phyloP scores from a whole-genome alignment of 2,113 vertebrate genomes.

The Entomyzon cyanotis region DNA sequence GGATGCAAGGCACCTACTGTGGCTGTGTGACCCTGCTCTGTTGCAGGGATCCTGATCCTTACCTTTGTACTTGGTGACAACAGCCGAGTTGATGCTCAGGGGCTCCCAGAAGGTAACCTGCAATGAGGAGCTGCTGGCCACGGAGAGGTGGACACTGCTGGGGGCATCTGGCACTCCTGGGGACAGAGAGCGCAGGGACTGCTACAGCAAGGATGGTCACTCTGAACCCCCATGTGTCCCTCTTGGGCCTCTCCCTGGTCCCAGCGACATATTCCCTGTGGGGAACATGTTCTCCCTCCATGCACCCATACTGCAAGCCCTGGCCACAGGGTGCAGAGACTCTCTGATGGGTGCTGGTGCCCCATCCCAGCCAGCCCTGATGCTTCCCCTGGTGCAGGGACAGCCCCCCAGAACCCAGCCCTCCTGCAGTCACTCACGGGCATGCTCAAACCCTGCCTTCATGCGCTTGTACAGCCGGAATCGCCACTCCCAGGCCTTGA shows the following conservation, averaged over 20 bases:
- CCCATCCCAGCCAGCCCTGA: rapidly evolving
- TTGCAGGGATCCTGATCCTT: not conserved
- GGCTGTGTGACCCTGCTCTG: too few species aligned
- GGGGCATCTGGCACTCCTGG: conserved; percentile 85
- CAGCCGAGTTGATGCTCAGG: conserved; percentile 82
- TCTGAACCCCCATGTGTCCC: not conserved
- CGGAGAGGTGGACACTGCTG: conserved; percentile 76
- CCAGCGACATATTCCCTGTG: rapidly evolving
- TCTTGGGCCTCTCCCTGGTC: rapidly evolving
- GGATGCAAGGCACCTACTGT: not conserved
- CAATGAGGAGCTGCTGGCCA: conserved; percentile 83
- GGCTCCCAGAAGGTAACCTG: conserved; percentile 88
- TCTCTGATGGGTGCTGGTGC: not conserved
- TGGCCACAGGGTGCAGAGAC: not conserved
- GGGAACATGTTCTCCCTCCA: rapidly evolving
- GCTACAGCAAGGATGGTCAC: rapidly evolving
- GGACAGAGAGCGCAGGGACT: not conserved
- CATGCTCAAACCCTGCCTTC: conserved; percentile 89
- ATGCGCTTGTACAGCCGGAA: conserved; percentile 89
- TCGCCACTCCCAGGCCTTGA: conserved; percentile 90
- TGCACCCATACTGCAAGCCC: rapidly evolving
- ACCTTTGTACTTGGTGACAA: conserved; percentile 93
- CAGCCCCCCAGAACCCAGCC: too few species aligned
- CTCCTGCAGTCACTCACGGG: conserved; percentile 75
- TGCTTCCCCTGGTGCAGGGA: rapidly evolving